Percentiles rank a stretch among this genome's conserved stretches.
Evolutionary conservation across 2,888 invertebrate genomes (phyloP).

Genomic region (Bedellia somnulentella): DNA sequence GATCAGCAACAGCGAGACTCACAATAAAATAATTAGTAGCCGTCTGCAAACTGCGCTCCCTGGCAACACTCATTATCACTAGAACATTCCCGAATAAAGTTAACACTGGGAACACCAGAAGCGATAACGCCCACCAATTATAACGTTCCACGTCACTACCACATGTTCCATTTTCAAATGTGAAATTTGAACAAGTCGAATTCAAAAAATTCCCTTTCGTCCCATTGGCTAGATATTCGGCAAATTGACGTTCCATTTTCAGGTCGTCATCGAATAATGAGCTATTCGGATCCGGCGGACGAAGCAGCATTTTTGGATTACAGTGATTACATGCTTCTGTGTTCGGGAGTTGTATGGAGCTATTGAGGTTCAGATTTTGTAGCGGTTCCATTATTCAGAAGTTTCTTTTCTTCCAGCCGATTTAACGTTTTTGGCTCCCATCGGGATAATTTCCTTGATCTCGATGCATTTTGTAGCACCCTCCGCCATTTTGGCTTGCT

Average conservation of each 20-base stretch:
- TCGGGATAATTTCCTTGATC: too few species aligned
- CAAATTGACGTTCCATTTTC: constrained; percentile 21
- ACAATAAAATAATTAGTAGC: constrained; percentile 99
- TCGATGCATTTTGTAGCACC: too few species aligned
- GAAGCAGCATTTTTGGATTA: too few species aligned
- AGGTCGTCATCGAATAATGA: neutral
- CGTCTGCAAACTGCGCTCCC: constrained; percentile 89
- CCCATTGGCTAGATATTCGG: constrained; percentile 13
- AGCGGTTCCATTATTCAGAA: too few species aligned
- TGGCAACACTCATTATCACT: constrained; percentile 90
- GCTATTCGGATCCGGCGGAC: neutral
- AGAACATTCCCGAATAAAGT: constrained; percentile 96
- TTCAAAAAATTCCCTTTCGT: too few species aligned
- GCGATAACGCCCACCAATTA: constrained; percentile 84
- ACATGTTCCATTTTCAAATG: constrained; percentile 34
- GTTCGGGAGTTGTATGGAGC: too few species aligned
- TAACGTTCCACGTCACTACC: constrained; percentile 44
- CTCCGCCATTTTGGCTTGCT: too few species aligned
- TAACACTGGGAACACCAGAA: constrained; percentile 87
- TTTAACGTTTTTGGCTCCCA: too few species aligned
- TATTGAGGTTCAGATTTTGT: too few species aligned
- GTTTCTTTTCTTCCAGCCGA: too few species aligned
- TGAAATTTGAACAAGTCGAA: constrained; percentile 32
- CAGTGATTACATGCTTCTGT: too few species aligned
- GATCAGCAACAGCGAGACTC: constrained; percentile 93